Conservation (phyloP, 2,113 vertebrate genomes). For the Cavia aperea region DNA sequence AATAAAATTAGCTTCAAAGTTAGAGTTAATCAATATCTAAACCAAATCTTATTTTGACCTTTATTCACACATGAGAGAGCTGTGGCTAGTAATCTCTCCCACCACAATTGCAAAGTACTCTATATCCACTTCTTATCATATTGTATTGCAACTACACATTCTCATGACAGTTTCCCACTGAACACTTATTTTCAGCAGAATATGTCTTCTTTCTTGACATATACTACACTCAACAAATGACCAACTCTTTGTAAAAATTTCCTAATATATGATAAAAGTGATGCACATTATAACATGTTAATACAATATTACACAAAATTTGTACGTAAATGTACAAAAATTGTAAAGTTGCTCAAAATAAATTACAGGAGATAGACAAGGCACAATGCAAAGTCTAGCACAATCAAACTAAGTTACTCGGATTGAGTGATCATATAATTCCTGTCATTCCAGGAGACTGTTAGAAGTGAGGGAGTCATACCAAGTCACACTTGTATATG, state of each 20-base stretch:
- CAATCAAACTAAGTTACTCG: neutral
- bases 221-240: neutral
- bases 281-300: neutral
- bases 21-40: neutral
- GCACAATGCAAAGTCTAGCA: neutral
- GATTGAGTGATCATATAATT: neutral
- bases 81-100: neutral
- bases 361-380: neutral
- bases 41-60: neutral
- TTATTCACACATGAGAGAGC: neutral
- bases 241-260: neutral
- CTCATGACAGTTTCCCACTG: neutral
- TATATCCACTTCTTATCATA: neutral
- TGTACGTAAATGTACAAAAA: neutral
- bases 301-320: neutral
- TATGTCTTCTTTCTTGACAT: neutral
- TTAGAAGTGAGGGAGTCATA: neutral
- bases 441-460: neutral
- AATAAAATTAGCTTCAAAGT: neutral
- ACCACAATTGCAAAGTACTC: neutral
- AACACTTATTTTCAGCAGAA: neutral
- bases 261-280: neutral
- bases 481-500: neutral
- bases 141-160: neutral
- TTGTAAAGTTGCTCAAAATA: neutral